Evolutionary conservation across 64 coral and sea anemone species (phyloP).

Genomic region (Stichodactyla mertensii): DNA sequence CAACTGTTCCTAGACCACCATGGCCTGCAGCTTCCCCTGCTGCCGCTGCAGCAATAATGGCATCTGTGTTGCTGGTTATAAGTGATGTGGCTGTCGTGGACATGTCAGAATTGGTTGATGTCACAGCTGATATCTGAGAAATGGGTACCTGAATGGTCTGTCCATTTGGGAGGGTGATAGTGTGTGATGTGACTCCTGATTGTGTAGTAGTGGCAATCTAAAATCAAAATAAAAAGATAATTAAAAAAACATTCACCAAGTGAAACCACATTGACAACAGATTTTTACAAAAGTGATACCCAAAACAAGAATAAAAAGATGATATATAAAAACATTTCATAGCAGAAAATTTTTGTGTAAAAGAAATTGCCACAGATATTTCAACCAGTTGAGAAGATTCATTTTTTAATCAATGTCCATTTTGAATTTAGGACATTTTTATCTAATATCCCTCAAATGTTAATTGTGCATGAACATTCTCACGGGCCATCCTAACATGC

Average conservation of each 20-base stretch:
- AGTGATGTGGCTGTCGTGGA: constrained; percentile 26
- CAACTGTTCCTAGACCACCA: constrained; percentile 27
- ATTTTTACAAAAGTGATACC: too few species aligned
- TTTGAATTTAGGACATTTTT: too few species aligned
- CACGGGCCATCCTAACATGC: too few species aligned
- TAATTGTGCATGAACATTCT: too few species aligned
- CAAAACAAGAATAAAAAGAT: too few species aligned
- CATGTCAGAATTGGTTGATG: constrained; percentile 32
- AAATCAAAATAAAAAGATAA: background rate
- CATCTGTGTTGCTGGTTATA: constrained; percentile 66
- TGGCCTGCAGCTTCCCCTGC: constrained; percentile 53
- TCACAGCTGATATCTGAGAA: constrained; percentile 59
- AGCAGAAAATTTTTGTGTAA: too few species aligned
- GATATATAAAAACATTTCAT: too few species aligned
- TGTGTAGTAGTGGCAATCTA: constrained; percentile 26
- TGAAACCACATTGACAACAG: too few species aligned
- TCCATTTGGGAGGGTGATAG: constrained; percentile 78
- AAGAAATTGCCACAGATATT: too few species aligned
- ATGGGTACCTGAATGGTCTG: constrained; percentile 90
- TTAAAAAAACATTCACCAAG: background rate
- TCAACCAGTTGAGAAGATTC: too few species aligned
- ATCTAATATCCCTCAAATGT: too few species aligned
- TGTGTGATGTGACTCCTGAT: constrained; percentile 64
- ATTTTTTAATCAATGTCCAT: too few species aligned
- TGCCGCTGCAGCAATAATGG: constrained; percentile 76